phyloP scores from a whole-genome alignment of 2,113 vertebrate species.

The Corythaixoides concolor region DNA sequence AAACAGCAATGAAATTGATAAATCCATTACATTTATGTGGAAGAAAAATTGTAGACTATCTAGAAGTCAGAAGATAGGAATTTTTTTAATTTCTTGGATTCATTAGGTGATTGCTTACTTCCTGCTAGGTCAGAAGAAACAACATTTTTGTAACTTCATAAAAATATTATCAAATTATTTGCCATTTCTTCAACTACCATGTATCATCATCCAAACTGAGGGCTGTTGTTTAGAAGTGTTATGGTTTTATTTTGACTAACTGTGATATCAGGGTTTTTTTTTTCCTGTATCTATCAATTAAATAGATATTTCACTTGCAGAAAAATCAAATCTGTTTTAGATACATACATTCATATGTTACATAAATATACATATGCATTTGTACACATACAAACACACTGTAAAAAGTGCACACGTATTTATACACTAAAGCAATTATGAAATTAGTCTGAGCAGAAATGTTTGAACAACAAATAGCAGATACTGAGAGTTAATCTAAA shows the following conservation, averaged over 20 bases:
- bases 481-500: not conserved
- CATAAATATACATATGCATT: not conserved
- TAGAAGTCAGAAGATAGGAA: not conserved
- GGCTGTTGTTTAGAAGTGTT: not conserved
- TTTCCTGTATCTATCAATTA: not conserved
- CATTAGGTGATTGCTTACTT: not conserved
- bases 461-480: not conserved
- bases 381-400: not conserved
- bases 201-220: not conserved
- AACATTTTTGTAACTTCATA: not conserved
- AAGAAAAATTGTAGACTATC: not conserved
- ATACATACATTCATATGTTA: not conserved
- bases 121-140: not conserved
- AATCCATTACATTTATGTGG: not conserved
- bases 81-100: not conserved
- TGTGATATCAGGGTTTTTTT: not conserved
- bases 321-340: not conserved
- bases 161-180: not conserved
- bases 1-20: not conserved
- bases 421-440: not conserved
- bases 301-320: not conserved
- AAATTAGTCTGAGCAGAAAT: not conserved
- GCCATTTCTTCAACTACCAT: not conserved
- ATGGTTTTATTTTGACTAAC: not conserved
- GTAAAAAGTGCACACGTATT: not conserved